These are phyloP conservation scores for Poecilia picta DNA, from an alignment of 2,797 vertebrate species.

Conservation along the genomic window DNA sequence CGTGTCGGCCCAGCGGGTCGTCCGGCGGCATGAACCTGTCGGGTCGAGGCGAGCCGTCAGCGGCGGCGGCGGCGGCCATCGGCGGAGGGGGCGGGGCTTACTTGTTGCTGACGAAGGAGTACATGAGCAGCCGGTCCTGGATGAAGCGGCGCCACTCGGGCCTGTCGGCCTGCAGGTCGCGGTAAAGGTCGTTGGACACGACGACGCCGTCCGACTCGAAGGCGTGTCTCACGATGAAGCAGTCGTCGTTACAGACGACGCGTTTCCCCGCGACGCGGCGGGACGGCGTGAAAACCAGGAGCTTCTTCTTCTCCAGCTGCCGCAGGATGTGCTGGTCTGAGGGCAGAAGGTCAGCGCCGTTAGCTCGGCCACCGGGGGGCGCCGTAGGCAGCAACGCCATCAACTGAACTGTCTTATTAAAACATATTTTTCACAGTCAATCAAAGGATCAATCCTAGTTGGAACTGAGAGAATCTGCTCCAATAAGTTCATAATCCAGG, in stretches of 20 bases:
- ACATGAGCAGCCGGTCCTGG: slow-evolving; percentile 81
- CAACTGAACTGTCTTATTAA: too few species aligned
- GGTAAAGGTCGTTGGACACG: slow-evolving; percentile 83
- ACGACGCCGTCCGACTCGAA: slow-evolving; percentile 76
- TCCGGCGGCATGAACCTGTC: slow-evolving; percentile 82
- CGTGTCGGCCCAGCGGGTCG: slow-evolving; percentile 80
- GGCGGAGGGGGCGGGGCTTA: slow-evolving; percentile 41
- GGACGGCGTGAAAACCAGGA: slow-evolving; percentile 82
- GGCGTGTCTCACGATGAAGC: slow-evolving; percentile 80
- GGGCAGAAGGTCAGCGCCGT: background rate
- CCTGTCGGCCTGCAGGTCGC: slow-evolving; percentile 79
- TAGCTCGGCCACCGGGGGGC: too few species aligned
- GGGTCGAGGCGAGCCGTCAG: slow-evolving; percentile 3
- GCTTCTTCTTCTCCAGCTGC: slow-evolving; percentile 78
- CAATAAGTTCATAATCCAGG: too few species aligned
- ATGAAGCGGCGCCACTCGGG: slow-evolving; percentile 83
- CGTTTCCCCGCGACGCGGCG: slow-evolving; percentile 75
- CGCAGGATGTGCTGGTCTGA: slow-evolving; percentile 80
- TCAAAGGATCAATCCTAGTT: too few species aligned
- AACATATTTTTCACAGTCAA: too few species aligned
- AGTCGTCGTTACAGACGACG: slow-evolving; percentile 82
- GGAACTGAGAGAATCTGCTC: too few species aligned
- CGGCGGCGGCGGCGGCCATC: background rate
- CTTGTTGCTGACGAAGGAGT: slow-evolving; percentile 82
- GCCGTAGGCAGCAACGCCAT: too few species aligned